These are phyloP conservation scores for Megaceryle alcyon DNA, from an alignment of 2,797 vertebrate genomes.

Conservation along the genomic window DNA sequence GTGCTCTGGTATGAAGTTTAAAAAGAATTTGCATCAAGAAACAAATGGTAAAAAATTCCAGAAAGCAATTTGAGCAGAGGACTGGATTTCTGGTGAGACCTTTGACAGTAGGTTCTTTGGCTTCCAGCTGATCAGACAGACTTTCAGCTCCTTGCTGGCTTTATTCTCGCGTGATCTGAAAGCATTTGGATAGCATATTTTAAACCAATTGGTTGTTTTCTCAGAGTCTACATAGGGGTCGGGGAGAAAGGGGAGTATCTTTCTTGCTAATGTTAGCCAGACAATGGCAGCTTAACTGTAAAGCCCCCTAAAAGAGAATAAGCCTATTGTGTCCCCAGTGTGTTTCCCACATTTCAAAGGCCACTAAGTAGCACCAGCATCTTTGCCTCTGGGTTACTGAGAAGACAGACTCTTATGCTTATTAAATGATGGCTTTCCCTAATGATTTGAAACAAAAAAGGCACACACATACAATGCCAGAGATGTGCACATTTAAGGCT, in stretches of 20 bases:
- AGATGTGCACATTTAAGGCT: conserved; percentile 64
- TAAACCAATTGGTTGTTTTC: conserved; percentile 66
- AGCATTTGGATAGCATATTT: conserved; percentile 52
- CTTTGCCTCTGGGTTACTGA: conserved; percentile 66
- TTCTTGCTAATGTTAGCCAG: conserved; percentile 67
- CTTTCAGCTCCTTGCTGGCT: conserved; percentile 20
- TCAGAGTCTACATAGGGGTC: conserved; percentile 55
- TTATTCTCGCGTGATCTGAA: conserved; percentile 50
- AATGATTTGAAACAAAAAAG: conserved; percentile 73
- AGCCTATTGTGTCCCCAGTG: conserved; percentile 66
- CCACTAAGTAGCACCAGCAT: conserved; percentile 65
- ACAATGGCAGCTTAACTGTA: conserved; percentile 66
- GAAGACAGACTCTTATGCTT: conserved; percentile 61
- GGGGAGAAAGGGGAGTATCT: conserved; percentile 49
- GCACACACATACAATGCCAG: conserved; percentile 47
- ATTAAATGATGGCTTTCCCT: conserved; percentile 59
- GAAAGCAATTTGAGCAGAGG: conserved; percentile 20
- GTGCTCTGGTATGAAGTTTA: background rate
- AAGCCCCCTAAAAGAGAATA: conserved; percentile 71
- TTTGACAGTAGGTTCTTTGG: conserved; percentile 24
- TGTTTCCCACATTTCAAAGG: conserved; percentile 79
- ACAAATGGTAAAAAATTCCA: background rate
- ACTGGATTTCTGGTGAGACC: conserved; percentile 58
- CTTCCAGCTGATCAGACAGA: conserved; percentile 55
- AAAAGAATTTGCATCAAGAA: background rate